Evolutionary conservation across 2,113 vertebrate genomes (phyloP).

Genomic region (Cyanoderma ruficeps): DNA sequence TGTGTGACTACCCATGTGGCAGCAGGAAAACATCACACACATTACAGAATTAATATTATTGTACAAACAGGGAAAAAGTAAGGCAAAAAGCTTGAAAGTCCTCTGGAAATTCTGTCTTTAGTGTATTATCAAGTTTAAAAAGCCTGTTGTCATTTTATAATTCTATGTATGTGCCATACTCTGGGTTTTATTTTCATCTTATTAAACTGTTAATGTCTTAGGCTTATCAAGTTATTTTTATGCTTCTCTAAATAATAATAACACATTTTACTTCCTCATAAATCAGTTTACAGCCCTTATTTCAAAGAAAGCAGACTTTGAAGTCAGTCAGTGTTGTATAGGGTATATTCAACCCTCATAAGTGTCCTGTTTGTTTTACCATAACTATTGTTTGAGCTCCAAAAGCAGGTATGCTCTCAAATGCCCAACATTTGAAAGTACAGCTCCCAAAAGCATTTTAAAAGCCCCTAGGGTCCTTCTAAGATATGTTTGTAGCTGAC

Average conservation of each 20-base stretch:
- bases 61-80: background rate
- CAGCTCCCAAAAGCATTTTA: background rate
- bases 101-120: background rate
- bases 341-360: background rate
- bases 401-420: background rate
- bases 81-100: background rate
- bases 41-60: background rate
- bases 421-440: background rate
- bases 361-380: background rate
- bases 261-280: background rate
- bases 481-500: background rate
- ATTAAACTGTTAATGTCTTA: background rate
- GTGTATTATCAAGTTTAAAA: background rate
- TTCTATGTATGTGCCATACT: background rate
- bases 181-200: background rate
- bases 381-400: background rate
- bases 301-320: background rate
- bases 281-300: background rate
- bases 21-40: background rate
- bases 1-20: rapidly evolving
- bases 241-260: background rate
- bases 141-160: background rate
- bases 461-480: background rate
- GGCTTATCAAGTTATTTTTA: background rate
- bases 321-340: background rate